Conservation (phyloP, 2,888 invertebrate species). For the Chydorus sphaericus region DNA sequence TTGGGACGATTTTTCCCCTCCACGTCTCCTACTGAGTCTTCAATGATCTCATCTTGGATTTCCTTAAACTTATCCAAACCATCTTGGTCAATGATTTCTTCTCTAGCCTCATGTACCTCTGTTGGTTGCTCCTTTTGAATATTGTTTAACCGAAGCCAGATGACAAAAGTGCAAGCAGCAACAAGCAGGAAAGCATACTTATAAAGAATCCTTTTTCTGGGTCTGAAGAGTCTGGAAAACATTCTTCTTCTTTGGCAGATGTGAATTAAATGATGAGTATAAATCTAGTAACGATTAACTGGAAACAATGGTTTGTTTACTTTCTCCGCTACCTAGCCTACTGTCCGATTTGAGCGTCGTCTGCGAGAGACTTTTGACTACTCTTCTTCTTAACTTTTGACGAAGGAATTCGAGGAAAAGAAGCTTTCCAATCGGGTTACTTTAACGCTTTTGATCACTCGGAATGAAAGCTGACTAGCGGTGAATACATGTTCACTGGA, state of each 20-base stretch:
- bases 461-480: too few relatives aligned
- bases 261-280: too few relatives aligned
- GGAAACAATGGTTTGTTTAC: too few relatives aligned
- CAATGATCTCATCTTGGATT: neutral
- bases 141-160: too few relatives aligned
- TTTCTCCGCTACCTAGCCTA: too few relatives aligned
- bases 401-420: too few relatives aligned
- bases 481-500: too few relatives aligned
- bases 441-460: too few relatives aligned
- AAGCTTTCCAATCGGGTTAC: too few relatives aligned
- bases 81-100: neutral
- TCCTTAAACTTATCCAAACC: neutral
- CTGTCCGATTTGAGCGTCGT: neutral
- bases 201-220: neutral
- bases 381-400: too few relatives aligned
- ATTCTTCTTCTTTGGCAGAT: neutral
- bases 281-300: too few relatives aligned
- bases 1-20: neutral
- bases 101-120: neutral
- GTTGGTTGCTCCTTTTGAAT: too few relatives aligned
- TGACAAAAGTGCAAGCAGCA: neutral
- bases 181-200: neutral
- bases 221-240: neutral
- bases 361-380: neutral
- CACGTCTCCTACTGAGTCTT: neutral